Evolutionary conservation across 2,113 vertebrate species (phyloP), one percentile per base, ranked within the genome.

Genomic region (Dunckerocampus dactyliophorus): DNA sequence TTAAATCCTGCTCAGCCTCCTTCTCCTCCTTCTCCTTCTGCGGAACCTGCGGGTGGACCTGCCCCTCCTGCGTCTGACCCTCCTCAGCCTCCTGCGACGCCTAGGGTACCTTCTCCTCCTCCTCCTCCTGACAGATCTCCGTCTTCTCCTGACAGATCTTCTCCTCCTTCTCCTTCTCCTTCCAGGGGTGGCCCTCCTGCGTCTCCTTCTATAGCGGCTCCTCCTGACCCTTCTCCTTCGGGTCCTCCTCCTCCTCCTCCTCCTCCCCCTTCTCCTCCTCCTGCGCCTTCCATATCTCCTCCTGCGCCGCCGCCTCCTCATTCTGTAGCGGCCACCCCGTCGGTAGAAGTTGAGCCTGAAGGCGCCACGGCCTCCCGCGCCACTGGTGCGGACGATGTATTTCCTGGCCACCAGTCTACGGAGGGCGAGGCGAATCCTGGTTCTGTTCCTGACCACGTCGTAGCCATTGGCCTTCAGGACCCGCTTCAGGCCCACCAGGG

Each of bases 371-470:
- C 84, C 82, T 3, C 85, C 87, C 2, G 49, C 73, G 54, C 83
- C 89, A 15, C 84, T 88, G 52, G 49, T 75, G 69, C 74, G 81
- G 43, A 82, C 7, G 37, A 90, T 60, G 28, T 59, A 16, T 19
- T 83, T 84, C 0, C 74, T 86, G 46, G 61, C 59, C 75, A 90
- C 72, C 72, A 89, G 57, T 14, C 87, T 85, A 52, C 28, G 83
- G 49, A 90, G 43, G 20, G 85, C 65, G 4, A 56, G 19, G 15
- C 72, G 67, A 51, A 91, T 39, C 31, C 82, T 80, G 46, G 69
- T 49, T 16, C 75, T 93, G n/a, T 87, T 96, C 42, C 90, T 92
- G 1, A 79, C 89, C 19, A 94, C 92, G 3, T 95, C 92, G 60
- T 94, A 96, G 10, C 91, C 92, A 0, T 79, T 76, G 0, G 87